Base-by-base conservation (phyloP, 2,888 invertebrate genomes). In the Allacma fusca region DNA sequence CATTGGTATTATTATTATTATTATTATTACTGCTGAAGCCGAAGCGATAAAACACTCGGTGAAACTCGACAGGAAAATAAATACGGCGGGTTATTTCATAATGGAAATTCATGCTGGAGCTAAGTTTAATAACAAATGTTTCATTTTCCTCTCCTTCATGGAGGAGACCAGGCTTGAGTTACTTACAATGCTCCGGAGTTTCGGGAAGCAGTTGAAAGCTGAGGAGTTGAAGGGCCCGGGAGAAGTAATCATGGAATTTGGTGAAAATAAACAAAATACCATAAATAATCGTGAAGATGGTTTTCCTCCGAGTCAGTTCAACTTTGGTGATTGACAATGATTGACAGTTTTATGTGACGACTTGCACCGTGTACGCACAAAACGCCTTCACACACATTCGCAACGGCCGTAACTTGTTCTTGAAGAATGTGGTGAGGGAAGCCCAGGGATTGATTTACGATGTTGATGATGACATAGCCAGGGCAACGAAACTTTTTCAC, bases 271-370 rank as follows among this genome's bases (percentile, higher is more conserved):
- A 50, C 50, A 50, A 50, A 34, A 50, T 50, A 50, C 50, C 50
- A 50, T 50, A 50, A 50, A 50, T 50, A 50, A 50, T 28, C 26
- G 29, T n/a, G 67, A 67, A 40, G 24, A 44, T 23, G 16, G 44
- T 59, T 62, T 62, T 62, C 34, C n/a, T 12, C n/a, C 40, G 43
- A 43, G 23, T 44, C 26, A 70, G 40, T 43, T 24, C 4, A 44
- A 24, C 24, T 24, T 19, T 68, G 44, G 34, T 73, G 73, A 73
- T 73, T 73, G 73, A 73, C 73, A 73, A 62, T 73, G 73, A 73
- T 62, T 62, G 73, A 73, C 73, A 73, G 28, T 73, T 73, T 73
- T 73, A 73, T 73, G 73, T 73, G 73, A 23, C 24, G 72, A 72
- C 23, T 72, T 72, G 71, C n/a, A 57, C 34, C 28, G n/a, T 62